Base-by-base conservation (phyloP, 2,888 invertebrate species). In the Sympetrum striolatum region DNA sequence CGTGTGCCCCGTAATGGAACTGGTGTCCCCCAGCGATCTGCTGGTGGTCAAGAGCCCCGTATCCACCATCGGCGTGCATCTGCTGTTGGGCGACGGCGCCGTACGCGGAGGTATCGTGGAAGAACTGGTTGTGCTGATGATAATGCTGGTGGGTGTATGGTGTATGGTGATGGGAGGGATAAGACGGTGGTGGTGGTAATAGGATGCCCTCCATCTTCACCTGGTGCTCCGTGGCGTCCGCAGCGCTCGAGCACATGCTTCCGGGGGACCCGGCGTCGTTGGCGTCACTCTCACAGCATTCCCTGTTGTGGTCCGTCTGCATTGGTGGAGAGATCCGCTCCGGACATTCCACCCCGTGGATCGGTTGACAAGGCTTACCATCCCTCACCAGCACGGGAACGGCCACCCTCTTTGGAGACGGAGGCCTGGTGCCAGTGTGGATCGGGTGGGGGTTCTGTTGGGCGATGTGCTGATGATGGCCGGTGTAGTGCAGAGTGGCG, bases 321-420 rank as follows among this genome's bases (percentile, higher is more conserved):
- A 79, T 39, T 2, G 39, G 5, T 6, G 90, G 79, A 0, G 86
- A 64, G n/a, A 6, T 53, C 10, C 25, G 39, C 25, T 44, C 80
- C 15, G 25, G 14, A 39, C 48, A 80, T 14, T 90, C 90, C 18
- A 22, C 48, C 14, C 10, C 12, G 10, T 90, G 90, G 18, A 18
- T 37, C 31, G 79, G 90, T 31, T 79, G 73, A 79, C 90, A 90
- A 6, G 80, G 73, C 22, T 90, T 90, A 12, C 90, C 90, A 44
- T 90, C 90, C 48, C 73, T 90, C 25, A 90, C 90, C 15, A 90
- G 44, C 12, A 90, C 90, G 0, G 90, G 90, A 15, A 90, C 79
- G 0, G 90, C 90, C 31, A 90, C 90, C 53, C 90, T 44, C 44
- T 80, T 73, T 6, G 90, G 79, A 15, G 90, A 53, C 22, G 25